Percentiles rank a stretch among this genome's conserved stretches.
These are phyloP conservation scores for Albula goreensis DNA, from an alignment of 2,113 vertebrate genomes.

Conservation along the genomic window DNA sequence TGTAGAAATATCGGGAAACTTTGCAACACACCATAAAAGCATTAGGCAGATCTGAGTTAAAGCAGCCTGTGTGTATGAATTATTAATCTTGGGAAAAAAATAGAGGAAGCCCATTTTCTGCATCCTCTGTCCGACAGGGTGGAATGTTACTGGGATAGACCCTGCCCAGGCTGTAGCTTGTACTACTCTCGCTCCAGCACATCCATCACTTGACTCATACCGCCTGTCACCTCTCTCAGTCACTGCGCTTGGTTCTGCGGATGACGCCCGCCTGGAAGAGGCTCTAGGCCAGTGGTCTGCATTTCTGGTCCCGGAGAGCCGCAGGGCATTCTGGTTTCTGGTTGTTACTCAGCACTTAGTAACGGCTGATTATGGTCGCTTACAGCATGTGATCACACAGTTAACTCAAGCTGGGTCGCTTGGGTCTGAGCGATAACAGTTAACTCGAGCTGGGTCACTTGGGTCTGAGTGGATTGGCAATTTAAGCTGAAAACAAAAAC, in stretches of 20 bases:
- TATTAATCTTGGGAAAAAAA: slow-evolving; percentile 2
- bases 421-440: no score
- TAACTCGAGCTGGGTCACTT: no score
- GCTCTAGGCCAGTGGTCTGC: not conserved
- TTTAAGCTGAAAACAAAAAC: no score
- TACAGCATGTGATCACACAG: no score
- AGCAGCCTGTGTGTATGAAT: slow-evolving; percentile 13
- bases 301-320: no score
- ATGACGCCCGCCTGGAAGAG: not conserved
- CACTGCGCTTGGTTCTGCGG: not conserved
- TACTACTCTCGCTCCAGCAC: not conserved
- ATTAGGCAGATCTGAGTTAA: slow-evolving; percentile 5
- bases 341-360: no score
- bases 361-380: no score
- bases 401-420: no score
- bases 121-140: not conserved
- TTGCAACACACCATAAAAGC: slow-evolving; percentile 13
- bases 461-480: no score
- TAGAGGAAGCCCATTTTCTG: slow-evolving; percentile 18
- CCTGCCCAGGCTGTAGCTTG: not conserved
- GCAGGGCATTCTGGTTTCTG: no score
- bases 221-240: not conserved
- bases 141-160: not conserved
- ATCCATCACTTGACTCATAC: not conserved
- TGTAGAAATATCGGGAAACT: not conserved